A percentile compares a stretch with the other conserved stretches of the same genome.
phyloP scores from a whole-genome alignment of 2,113 vertebrate genomes.

The Percina caprodes region DNA sequence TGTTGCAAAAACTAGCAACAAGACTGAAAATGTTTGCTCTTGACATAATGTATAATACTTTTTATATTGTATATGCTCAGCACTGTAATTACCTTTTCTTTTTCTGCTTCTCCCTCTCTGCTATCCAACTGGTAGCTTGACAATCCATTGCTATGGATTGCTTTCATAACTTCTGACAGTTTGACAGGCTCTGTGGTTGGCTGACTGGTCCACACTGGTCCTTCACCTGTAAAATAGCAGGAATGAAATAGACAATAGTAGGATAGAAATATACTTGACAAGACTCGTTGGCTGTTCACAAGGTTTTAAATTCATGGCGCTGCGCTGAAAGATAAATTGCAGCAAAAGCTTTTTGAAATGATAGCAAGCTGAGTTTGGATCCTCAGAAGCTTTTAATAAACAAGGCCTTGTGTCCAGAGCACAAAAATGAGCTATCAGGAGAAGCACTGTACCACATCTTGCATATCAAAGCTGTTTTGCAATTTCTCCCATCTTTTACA shows the following conservation, averaged over 20 bases:
- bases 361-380: constrained; percentile 20
- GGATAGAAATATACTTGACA: constrained; percentile 31
- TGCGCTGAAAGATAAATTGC: constrained; percentile 29
- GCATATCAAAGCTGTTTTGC: constrained; percentile 54
- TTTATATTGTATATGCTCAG: constrained; percentile 14
- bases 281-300: constrained; percentile 33
- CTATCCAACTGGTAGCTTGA: constrained; percentile 38
- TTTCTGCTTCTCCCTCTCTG: constrained; percentile 27
- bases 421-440: constrained; percentile 15
- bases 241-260: constrained; percentile 37
- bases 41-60: constrained; percentile 18
- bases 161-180: constrained; percentile 61
- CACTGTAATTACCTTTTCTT: constrained; percentile 45
- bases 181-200: constrained; percentile 55
- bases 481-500: constrained; percentile 14
- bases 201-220: constrained; percentile 44
- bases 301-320: constrained; percentile 24
- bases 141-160: constrained; percentile 53
- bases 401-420: constrained; percentile 23
- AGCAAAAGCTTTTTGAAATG: constrained; percentile 43
- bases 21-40: neutral
- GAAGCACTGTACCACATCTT: constrained; percentile 15
- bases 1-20: neutral
- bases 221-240: constrained; percentile 49
- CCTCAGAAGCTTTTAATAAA: constrained; percentile 43